Percentiles rank a stretch among this genome's conserved stretches.
These are phyloP conservation scores for Sula dactylatra DNA, from an alignment of 2,113 vertebrate genomes.

Conservation along the genomic window DNA sequence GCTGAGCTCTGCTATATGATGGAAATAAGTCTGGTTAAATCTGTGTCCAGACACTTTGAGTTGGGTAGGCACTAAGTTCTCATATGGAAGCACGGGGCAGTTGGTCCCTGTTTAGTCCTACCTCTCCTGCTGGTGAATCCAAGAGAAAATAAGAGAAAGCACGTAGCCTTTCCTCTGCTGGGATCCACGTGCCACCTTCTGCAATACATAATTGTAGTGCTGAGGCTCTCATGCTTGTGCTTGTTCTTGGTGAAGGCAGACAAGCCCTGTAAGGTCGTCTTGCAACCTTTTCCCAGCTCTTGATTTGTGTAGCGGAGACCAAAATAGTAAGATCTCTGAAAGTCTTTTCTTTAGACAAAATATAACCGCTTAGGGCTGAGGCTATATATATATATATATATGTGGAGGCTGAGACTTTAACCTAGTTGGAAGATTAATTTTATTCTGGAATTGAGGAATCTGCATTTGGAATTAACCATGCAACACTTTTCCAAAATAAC, in stretches of 20 bases:
- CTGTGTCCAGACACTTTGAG: not conserved
- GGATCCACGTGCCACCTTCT: not conserved
- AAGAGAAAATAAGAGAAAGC: not conserved
- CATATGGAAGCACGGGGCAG: not conserved
- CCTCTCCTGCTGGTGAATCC: not conserved
- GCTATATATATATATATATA: not conserved
- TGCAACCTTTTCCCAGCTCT: not conserved
- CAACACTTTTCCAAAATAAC: not conserved
- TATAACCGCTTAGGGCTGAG: not conserved
- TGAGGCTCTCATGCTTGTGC: not conserved
- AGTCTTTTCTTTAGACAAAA: not conserved
- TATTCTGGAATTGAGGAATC: not conserved
- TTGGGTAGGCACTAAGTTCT: not conserved
- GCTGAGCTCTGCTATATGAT: not conserved
- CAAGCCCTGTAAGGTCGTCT: not conserved
- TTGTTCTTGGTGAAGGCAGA: not conserved
- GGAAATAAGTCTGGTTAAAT: not conserved
- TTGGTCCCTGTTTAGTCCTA: not conserved
- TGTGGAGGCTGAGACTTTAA: not conserved
- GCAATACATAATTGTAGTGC: not conserved
- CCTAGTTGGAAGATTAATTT: not conserved
- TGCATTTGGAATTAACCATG: not conserved
- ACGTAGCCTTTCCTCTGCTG: not conserved
- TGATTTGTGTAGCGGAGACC: not conserved
- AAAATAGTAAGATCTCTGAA: not conserved